Conservation (phyloP, 2,113 vertebrate genomes). For the Erinaceus europaeus region DNA sequence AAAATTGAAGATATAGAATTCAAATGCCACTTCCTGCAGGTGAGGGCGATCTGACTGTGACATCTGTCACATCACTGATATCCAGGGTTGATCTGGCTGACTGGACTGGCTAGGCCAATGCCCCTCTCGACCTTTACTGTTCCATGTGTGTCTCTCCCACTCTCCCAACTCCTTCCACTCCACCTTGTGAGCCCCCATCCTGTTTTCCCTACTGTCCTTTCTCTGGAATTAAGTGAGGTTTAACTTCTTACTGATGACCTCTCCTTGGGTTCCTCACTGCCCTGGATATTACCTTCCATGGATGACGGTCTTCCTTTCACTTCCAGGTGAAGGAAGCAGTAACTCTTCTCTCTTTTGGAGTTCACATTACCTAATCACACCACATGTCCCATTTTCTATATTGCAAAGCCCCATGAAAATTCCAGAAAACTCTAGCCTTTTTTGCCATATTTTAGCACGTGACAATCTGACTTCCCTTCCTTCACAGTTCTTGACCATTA, state of each 20-base stretch:
- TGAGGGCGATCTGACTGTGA: too few relatives aligned
- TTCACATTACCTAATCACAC: neutral
- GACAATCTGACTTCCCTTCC: neutral
- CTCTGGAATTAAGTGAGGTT: neutral
- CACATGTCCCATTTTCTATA: neutral
- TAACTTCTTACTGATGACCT: neutral
- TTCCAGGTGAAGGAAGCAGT: neutral
- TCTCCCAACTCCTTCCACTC: neutral
- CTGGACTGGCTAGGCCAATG: too few relatives aligned
- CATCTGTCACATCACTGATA: too few relatives aligned
- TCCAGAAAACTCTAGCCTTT: neutral
- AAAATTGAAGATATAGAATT: neutral
- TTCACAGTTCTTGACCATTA: neutral
- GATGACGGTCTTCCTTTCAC: neutral
- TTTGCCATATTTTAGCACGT: neutral
- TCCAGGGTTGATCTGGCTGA: too few relatives aligned
- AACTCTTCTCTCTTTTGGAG: neutral
- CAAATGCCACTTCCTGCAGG: neutral
- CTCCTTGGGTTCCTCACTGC: neutral
- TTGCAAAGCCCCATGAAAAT: neutral
- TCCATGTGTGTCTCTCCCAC: too few relatives aligned
- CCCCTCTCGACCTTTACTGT: too few relatives aligned
- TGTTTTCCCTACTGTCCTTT: neutral
- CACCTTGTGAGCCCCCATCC: neutral
- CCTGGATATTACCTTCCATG: neutral